Evolutionary conservation across 2,888 invertebrate species (phyloP).

Genomic region (Metallyticus violacea): DNA sequence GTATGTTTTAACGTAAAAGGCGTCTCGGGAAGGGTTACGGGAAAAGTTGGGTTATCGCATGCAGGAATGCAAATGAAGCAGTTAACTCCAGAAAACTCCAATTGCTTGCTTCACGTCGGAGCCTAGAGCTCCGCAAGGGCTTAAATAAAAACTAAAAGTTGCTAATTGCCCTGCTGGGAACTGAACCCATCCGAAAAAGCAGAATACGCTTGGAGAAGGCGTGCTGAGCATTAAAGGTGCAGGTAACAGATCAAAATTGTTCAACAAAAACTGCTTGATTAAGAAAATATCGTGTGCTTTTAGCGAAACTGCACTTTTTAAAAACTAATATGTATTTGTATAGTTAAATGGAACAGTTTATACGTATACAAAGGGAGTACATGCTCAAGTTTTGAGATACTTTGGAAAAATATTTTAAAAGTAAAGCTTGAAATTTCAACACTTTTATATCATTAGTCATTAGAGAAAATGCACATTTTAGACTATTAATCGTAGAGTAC

Average conservation of each 20-base stretch:
- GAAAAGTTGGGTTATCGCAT: neutral
- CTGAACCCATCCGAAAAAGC: neutral
- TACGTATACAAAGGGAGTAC: no score
- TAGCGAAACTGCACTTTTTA: neutral
- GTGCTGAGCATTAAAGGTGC: neutral
- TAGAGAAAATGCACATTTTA: no score
- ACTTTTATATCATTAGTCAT: no score
- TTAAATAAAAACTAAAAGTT: neutral
- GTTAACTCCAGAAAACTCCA: neutral
- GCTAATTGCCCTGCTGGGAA: neutral
- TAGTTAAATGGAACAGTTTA: no score
- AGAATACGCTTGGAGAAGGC: neutral
- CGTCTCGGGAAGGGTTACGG: neutral
- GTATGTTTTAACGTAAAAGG: neutral
- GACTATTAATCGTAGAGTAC: no score
- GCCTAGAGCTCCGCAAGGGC: neutral
- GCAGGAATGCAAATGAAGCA: neutral
- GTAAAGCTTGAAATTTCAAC: no score
- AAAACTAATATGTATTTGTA: no score
- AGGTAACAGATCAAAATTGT: neutral
- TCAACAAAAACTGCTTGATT: no score
- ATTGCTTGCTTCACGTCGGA: neutral
- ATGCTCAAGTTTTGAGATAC: no score
- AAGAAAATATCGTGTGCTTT: neutral
- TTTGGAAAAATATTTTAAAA: no score